A percentile compares a stretch with the other conserved stretches of the same genome.
Evolutionary conservation across 2,113 vertebrate genomes (phyloP).

Genomic region (Hydropotes inermis): DNA sequence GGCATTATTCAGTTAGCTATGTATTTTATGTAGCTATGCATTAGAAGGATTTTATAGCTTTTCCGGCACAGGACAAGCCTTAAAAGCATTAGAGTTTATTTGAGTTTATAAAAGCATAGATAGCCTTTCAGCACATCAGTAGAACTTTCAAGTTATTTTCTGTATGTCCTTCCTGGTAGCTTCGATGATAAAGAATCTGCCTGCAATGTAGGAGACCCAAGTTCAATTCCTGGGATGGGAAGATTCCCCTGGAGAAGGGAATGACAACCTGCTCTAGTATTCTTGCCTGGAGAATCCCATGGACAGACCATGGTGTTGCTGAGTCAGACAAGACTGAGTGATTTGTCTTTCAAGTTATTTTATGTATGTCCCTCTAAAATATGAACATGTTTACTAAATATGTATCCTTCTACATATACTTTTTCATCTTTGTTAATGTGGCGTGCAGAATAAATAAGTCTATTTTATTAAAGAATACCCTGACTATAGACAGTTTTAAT

Average conservation of each 20-base stretch:
- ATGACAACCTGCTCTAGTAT: background rate
- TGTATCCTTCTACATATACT: background rate
- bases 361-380: background rate
- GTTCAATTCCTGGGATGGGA: background rate
- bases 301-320: background rate
- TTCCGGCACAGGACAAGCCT: background rate
- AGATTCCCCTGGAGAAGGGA: background rate
- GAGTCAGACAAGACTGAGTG: background rate
- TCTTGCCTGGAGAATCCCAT: background rate
- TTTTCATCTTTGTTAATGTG: background rate
- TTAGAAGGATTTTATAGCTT: background rate
- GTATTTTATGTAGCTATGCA: background rate
- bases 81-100: background rate
- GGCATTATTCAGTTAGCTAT: background rate
- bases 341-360: background rate
- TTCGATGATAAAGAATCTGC: background rate
- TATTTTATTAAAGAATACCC: slow-evolving; percentile 33
- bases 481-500: slow-evolving; percentile 7
- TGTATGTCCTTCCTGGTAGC: background rate
- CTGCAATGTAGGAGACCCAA: background rate
- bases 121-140: background rate
- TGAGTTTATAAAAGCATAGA: background rate
- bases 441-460: background rate
- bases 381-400: background rate
- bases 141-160: background rate